Conservation (phyloP, 1,140 invertebrate genomes). For the Brachionus manjavacas region DNA sequence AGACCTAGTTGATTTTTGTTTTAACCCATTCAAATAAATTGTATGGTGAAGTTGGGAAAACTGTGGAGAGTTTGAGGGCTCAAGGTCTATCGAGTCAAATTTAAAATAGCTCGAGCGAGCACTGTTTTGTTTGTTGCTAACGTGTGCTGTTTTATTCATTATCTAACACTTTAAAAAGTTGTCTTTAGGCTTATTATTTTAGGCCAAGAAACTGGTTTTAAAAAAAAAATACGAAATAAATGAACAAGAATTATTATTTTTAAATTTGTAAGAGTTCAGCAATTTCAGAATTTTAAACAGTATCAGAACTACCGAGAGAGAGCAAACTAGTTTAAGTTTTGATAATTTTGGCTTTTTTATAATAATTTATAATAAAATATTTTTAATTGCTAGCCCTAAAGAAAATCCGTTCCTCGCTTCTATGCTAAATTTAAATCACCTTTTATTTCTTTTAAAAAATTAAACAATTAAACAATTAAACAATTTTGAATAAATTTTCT, state of each 20-base stretch:
- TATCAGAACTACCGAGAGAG: neutral
- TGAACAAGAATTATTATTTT: neutral
- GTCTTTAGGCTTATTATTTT: neutral
- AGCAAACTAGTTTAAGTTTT: neutral
- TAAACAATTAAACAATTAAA: neutral
- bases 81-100: constrained; percentile 12
- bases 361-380: constrained; percentile 22
- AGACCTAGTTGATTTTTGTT: neutral
- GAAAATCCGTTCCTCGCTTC: neutral
- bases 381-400: neutral
- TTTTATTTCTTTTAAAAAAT: neutral
- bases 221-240: constrained; percentile 5
- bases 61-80: neutral
- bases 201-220: neutral
- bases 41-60: neutral
- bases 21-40: neutral
- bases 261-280: constrained; percentile 7
- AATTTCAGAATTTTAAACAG: neutral
- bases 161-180: neutral
- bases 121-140: neutral
- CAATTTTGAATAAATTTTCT: neutral
- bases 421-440: neutral
- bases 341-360: neutral
- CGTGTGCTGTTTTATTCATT: neutral
- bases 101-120: constrained; percentile 23